Conservation (phyloP, 2,797 vertebrate species). For the Sarcoramphus papa region DNA sequence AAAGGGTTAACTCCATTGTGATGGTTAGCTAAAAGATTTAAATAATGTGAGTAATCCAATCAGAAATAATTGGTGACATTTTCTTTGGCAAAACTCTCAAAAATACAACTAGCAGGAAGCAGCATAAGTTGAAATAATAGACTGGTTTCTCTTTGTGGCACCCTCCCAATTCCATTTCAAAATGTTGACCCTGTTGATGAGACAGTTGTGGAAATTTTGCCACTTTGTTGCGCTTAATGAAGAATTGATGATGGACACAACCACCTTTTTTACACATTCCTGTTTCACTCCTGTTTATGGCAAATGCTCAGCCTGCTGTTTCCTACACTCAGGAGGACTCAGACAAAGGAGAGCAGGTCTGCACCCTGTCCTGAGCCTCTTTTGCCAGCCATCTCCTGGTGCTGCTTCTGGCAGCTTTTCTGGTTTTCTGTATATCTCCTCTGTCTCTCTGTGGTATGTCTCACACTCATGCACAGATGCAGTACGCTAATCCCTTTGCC, state of each 20-base stretch:
- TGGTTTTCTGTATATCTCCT: not conserved
- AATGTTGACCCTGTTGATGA: not conserved
- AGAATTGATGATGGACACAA: not conserved
- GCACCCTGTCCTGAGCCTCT: not conserved
- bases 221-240: not conserved
- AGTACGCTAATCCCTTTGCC: not conserved
- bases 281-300: not conserved
- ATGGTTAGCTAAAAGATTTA: constrained; percentile 5
- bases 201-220: not conserved
- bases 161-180: not conserved
- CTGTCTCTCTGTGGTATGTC: not conserved
- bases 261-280: not conserved
- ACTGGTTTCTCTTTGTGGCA: constrained; percentile 1
- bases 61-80: constrained; percentile 13
- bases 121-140: constrained; percentile 21
- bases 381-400: not conserved
- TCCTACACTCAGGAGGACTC: not conserved
- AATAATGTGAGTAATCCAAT: not conserved
- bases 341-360: not conserved
- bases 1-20: not conserved
- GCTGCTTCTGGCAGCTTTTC: not conserved
- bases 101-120: constrained; percentile 23
- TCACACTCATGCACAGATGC: not conserved
- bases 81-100: constrained; percentile 41
- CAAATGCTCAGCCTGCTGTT: not conserved